Conservation (phyloP, 2,113 vertebrate species). For the Martes martes region DNA sequence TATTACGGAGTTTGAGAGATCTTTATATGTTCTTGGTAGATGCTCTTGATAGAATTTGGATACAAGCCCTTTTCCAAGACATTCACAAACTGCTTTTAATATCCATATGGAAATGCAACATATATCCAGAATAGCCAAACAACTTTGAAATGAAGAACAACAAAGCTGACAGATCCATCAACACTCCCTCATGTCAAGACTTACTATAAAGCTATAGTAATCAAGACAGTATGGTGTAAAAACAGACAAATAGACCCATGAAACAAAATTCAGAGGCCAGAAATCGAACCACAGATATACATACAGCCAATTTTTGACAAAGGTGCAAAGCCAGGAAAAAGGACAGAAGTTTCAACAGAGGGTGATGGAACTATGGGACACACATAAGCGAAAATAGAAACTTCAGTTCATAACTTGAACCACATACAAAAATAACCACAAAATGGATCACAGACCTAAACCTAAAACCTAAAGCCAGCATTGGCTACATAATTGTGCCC, state of each 20-base stretch:
- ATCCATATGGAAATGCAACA: neutral
- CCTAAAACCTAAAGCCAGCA: neutral
- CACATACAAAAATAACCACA: neutral
- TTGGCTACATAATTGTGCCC: neutral
- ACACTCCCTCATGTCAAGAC: neutral
- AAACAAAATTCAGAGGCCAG: neutral
- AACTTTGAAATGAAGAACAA: neutral
- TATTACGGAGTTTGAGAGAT: conserved; percentile 19
- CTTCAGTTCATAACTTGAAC: neutral
- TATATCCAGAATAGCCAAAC: neutral
- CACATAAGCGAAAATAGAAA: neutral
- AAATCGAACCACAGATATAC: neutral
- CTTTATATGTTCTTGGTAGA: neutral
- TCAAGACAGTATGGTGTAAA: neutral
- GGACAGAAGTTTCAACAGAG: neutral
- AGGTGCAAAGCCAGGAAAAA: neutral
- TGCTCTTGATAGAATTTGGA: neutral
- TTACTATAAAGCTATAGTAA: neutral
- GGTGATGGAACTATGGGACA: neutral
- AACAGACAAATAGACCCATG: neutral
- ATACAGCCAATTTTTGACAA: neutral
- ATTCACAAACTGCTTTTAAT: conserved; percentile 6
- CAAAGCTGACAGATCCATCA: neutral
- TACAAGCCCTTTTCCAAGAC: neutral
- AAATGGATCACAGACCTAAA: neutral